Evolutionary conservation across 2,888 invertebrate genomes (phyloP), one percentile per base, ranked within the genome.

Genomic region (Drosophila fungiperda): DNA sequence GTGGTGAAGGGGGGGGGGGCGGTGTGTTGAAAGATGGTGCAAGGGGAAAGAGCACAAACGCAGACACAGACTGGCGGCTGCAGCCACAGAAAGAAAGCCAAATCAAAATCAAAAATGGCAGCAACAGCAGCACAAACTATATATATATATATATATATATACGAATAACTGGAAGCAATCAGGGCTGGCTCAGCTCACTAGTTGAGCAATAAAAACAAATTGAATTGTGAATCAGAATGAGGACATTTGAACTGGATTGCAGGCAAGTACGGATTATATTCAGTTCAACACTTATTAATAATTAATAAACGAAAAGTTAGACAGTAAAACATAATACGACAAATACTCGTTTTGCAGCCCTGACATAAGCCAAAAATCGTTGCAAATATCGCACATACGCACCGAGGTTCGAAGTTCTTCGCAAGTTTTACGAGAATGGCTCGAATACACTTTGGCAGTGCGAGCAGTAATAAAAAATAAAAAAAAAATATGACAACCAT

Each of bases 401-500:
- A 83, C 87, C 66, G 82, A 68, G 70, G 74, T 65, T 74, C 72
- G 73, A 71, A 74, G 61, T 60, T 71, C 72, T 42, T 73, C 73
- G 74, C 70, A 88, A 83, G 82, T 82, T 85, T 86, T 86, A 88
- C 83, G 86, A 85, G 83, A 88, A 85, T 83, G 83, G 80, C 80
- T 67, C 68, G 86, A 78, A 88, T 86, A 86, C 85, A 85, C 86
- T 88, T 85, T 88, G 85, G 86, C 86, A 83, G 81, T 6, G 26
- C 73, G 83, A 83, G 68, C 55, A 64, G 83, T 73, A 83, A 85
- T 83, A 87, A 85, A 81, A 83, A 68, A 36, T 33, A 50, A 63
- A 50, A 63, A 49, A 53, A 67, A 73, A 67, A 57, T 67, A 50
- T 60, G 63, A 55, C 67, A 79, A 59, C 72, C 78, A 76, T 63